These are phyloP conservation scores for Harpegnathos saltator DNA, from an alignment of 1,140 invertebrate genomes.

Conservation along the genomic window DNA sequence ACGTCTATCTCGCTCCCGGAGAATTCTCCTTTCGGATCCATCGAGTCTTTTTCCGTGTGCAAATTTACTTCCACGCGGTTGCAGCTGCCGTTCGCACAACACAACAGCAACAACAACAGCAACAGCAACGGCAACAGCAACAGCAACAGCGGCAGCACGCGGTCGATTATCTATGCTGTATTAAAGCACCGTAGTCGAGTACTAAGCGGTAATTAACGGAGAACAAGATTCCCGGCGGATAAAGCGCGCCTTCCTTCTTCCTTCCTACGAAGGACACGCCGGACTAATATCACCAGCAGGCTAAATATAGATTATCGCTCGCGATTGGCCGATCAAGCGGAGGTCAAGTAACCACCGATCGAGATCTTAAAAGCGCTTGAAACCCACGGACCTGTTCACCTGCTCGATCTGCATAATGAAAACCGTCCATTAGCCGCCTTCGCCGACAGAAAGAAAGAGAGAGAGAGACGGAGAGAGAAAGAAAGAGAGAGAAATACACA, in stretches of 20 bases:
- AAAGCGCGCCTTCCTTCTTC: conserved; percentile 3
- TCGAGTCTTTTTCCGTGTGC: not conserved
- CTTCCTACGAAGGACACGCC: not conserved
- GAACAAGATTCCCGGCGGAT: not conserved
- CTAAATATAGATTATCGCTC: conserved; percentile 63
- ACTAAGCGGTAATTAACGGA: conserved; percentile 6
- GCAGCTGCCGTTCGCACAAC: conserved; percentile 21
- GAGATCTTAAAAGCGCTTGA: conserved; percentile 74
- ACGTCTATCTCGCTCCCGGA: not conserved
- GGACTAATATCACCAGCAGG: conserved; percentile 17
- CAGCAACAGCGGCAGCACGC: not conserved
- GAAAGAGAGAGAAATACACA: not conserved
- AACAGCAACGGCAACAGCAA: too few relatives aligned
- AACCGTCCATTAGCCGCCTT: conserved; percentile 69
- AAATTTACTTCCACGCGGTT: conserved; percentile 25
- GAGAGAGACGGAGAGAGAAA: not conserved
- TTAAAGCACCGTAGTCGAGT: not conserved
- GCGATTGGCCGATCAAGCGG: conserved; percentile 53
- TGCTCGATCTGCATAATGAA: conserved; percentile 75
- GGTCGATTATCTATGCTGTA: not conserved
- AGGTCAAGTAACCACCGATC: conserved; percentile 62
- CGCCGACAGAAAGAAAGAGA: conserved; percentile 2
- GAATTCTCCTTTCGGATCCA: not conserved
- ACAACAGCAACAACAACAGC: not conserved
- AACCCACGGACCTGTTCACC: conserved; percentile 60